A percentile compares a stretch with the other conserved stretches of the same genome.
Conservation (phyloP, 1,140 invertebrate genomes). For the Charaxes varanes region DNA sequence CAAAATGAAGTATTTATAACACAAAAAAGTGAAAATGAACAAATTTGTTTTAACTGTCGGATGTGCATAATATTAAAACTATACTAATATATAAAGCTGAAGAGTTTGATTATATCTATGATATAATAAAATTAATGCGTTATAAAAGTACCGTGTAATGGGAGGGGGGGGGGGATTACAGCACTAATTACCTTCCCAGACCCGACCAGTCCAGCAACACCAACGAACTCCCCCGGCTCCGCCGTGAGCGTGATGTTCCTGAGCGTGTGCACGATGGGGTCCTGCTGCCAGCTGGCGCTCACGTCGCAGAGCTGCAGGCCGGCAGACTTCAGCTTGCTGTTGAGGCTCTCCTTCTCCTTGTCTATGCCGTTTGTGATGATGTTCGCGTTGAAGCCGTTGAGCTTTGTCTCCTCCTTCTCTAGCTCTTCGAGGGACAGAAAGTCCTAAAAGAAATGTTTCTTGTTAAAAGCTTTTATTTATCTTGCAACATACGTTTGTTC, state of each 20-base stretch:
- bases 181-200: constrained; percentile 86
- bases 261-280: constrained; percentile 76
- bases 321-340: constrained; percentile 33
- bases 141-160: no score
- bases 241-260: constrained; percentile 77
- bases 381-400: constrained; percentile 25
- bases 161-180: no score
- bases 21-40: no score
- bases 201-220: constrained; percentile 85
- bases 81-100: no score
- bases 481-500: no score
- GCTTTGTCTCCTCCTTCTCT: constrained; percentile 30
- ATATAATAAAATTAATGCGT: no score
- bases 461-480: background rate
- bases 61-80: no score
- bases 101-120: no score
- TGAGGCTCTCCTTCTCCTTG: constrained; percentile 32
- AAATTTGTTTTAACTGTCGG: no score
- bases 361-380: constrained; percentile 41
- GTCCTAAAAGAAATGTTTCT: constrained; percentile 42
- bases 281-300: constrained; percentile 76
- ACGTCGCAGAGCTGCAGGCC: constrained; percentile 70
- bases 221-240: constrained; percentile 79
- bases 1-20: no score
- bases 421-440: constrained; percentile 75